Evolutionary conservation across 2,113 vertebrate genomes (phyloP), one percentile per base, ranked within the genome.

Genomic region (Verasper variegatus): DNA sequence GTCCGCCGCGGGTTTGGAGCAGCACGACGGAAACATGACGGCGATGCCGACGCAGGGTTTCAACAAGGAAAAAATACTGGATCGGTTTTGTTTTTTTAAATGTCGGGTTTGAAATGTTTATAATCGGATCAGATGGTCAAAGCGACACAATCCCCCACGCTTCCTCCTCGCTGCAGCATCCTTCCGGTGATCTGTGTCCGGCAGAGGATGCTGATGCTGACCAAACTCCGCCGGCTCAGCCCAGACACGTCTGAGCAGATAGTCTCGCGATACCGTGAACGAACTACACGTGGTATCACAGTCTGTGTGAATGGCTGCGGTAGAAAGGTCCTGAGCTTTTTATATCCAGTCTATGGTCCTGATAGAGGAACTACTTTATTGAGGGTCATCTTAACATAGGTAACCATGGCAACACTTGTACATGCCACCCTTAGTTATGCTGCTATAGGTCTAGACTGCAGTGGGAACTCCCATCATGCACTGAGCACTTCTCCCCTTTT

Each of bases 11-110:
- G 88, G 70, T 47, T 94, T 93, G 9, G 89, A 86, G 73, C 26
- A 91, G 55, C 94, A 95, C 27, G 91, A 94, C 0, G 92, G 91
- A 59, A 94, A 91, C 94, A 95, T 95, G 47, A 55, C 81, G 63
- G 56, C 26, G 27, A 10, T 0, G 18, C 47, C 17, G 1, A 54
- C 59, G 35, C 13, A 15, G 1, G 10, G 10, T 12, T 20, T 23
- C 17, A 15, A 49, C 3, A 1, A 18, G 26, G 7, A 73, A 20
- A 27, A 0, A 14, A 72, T 61, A 18, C 58, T 57, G 3, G 20
- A 9, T 9, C 5, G 2, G 5, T 8, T 52, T 2, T 8, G 11
- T 31, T 7, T 31, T n/a, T 20, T 55, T 23, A 31, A 23, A 0
- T 10, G 14, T 15, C 37, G 17, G n/a, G 31, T 35, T 27, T 37